Evolutionary conservation across 2,888 invertebrate genomes (phyloP).

Genomic region (Hofmannophila pseudospretella): DNA sequence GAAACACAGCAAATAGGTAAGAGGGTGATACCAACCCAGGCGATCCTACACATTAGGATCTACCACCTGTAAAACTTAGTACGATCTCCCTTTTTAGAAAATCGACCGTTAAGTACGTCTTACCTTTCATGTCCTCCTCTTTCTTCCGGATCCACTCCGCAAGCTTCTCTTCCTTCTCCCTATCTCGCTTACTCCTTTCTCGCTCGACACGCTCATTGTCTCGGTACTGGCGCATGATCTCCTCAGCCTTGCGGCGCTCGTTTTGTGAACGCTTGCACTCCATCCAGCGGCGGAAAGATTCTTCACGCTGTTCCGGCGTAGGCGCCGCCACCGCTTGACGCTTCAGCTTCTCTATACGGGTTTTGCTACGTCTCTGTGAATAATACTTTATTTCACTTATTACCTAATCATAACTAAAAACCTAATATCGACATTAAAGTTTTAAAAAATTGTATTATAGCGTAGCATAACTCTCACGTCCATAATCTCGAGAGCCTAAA

Average conservation of each 20-base stretch:
- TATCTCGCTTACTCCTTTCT: constrained; percentile 51
- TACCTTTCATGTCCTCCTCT: constrained; percentile 78
- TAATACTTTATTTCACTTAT: neutral
- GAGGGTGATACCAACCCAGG: no score
- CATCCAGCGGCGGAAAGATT: constrained; percentile 74
- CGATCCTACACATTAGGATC: no score
- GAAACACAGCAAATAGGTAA: no score
- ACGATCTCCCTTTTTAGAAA: no score
- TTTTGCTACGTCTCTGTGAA: constrained; percentile 49
- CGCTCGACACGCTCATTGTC: constrained; percentile 51
- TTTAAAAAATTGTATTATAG: no score
- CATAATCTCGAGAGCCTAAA: no score
- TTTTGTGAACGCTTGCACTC: constrained; percentile 61
- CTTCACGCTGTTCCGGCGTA: constrained; percentile 63
- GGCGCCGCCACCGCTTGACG: constrained; percentile 32
- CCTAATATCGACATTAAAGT: no score
- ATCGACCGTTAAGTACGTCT: no score
- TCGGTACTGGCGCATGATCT: constrained; percentile 53
- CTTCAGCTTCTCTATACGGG: constrained; percentile 45
- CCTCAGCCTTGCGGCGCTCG: constrained; percentile 57
- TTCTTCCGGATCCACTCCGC: constrained; percentile 79
- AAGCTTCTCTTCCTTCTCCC: constrained; percentile 64
- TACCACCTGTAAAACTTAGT: no score
- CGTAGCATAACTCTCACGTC: no score
- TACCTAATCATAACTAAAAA: no score